These are phyloP conservation scores for Coilia nasus DNA, from an alignment of 2,797 vertebrate genomes.

Conservation along the genomic window DNA sequence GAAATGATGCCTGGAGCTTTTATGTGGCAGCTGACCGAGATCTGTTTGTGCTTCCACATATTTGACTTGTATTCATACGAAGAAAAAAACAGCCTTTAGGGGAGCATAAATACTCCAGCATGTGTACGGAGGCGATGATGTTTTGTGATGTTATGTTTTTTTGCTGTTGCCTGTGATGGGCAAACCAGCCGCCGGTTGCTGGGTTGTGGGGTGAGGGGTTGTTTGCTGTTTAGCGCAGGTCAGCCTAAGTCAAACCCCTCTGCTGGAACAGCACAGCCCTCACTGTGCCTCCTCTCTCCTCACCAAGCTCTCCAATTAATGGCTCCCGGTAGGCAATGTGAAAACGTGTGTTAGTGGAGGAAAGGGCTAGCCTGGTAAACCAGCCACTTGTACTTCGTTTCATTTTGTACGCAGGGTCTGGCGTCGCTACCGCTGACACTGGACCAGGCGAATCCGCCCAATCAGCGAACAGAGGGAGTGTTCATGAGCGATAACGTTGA, in stretches of 20 bases:
- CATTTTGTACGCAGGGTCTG: too few species aligned
- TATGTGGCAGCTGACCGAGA: background rate
- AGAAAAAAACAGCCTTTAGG: background rate
- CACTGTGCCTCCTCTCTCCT: background rate
- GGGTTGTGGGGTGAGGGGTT: too few species aligned
- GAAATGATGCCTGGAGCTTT: background rate
- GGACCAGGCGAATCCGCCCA: too few species aligned
- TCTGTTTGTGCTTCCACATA: background rate
- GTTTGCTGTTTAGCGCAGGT: background rate
- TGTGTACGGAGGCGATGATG: background rate
- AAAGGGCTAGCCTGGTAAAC: too few species aligned
- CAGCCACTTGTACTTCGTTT: too few species aligned
- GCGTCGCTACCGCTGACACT: too few species aligned
- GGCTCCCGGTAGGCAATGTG: background rate
- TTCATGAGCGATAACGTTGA: too few species aligned
- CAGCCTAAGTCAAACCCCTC: background rate
- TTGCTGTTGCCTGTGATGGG: background rate
- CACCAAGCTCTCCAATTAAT: background rate
- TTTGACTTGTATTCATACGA: background rate
- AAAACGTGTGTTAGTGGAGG: background rate
- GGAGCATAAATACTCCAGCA: background rate
- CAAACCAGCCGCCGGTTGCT: background rate
- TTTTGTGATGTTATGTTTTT: background rate
- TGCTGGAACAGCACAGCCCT: background rate
- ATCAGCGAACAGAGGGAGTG: too few species aligned